Evolutionary conservation across 1,140 invertebrate species (phyloP).

Genomic region (Calliphora vicina): DNA sequence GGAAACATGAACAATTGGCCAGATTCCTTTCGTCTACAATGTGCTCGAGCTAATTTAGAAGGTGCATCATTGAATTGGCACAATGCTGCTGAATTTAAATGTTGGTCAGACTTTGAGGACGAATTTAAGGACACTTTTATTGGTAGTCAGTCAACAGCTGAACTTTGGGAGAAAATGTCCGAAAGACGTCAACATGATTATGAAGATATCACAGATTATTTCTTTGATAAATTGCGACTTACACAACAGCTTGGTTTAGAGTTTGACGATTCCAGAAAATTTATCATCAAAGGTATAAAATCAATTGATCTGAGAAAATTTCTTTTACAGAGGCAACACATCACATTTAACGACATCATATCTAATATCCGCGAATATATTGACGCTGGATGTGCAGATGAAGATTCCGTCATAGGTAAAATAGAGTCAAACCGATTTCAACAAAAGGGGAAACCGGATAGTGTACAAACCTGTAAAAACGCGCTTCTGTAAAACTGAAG

Average conservation of each 20-base stretch:
- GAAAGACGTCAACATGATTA: background rate
- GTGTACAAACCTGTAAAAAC: background rate
- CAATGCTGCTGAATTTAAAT: background rate
- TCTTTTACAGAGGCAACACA: background rate
- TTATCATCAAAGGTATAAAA: background rate
- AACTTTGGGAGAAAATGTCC: background rate
- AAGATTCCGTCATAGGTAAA: background rate
- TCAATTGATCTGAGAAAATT: slow-evolving; percentile 9
- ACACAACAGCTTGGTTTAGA: background rate
- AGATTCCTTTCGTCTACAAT: slow-evolving; percentile 4
- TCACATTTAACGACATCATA: background rate
- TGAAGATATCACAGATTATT: background rate
- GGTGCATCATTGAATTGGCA: background rate
- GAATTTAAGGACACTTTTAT: background rate
- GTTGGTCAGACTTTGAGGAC: background rate
- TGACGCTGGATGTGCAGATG: background rate
- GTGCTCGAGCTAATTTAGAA: background rate
- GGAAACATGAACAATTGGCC: slow-evolving; percentile 1
- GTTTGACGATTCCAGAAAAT: background rate
- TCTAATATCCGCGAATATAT: background rate
- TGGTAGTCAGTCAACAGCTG: background rate
- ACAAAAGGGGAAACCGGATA: background rate
- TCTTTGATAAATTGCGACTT: background rate
- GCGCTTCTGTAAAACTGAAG: background rate
- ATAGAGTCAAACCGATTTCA: background rate